Conservation (phyloP, 1,140 invertebrate species). For the Penaeus indicus region DNA sequence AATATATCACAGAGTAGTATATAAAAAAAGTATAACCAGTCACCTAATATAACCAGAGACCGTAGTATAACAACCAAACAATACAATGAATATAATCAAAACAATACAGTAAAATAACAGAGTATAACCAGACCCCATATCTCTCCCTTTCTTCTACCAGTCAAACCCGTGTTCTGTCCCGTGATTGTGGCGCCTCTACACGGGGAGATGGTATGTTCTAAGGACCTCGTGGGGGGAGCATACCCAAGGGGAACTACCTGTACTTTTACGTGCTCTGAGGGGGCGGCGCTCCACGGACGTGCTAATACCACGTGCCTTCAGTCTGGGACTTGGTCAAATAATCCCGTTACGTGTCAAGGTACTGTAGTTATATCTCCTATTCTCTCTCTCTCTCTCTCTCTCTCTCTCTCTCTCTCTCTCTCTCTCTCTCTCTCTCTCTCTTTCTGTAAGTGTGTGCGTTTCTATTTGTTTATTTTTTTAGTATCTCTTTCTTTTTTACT, state of each 20-base stretch:
- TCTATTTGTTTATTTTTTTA: neutral
- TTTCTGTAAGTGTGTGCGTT: slow-evolving; percentile 16
- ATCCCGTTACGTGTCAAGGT: slow-evolving; percentile 58
- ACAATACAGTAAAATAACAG: too few species aligned
- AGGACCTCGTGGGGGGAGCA: slow-evolving; percentile 67
- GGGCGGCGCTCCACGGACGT: slow-evolving; percentile 49
- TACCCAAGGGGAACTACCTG: slow-evolving; percentile 73
- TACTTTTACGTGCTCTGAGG: slow-evolving; percentile 69
- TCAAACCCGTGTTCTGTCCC: slow-evolving; percentile 67
- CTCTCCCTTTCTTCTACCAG: slow-evolving; percentile 16
- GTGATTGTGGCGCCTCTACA: slow-evolving; percentile 69
- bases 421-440: too few species aligned
- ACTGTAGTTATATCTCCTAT: slow-evolving; percentile 16
- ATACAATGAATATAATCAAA: too few species aligned
- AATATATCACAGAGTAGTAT: too few species aligned
- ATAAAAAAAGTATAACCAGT: too few species aligned
- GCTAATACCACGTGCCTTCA: slow-evolving; percentile 51
- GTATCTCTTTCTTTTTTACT: too few species aligned
- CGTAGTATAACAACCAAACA: too few species aligned
- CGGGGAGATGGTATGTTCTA: slow-evolving; percentile 70
- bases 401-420: too few species aligned
- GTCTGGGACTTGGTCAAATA: slow-evolving; percentile 53
- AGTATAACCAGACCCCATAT: neutral
- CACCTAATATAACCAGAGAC: too few species aligned
- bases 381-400: too few species aligned